Evolutionary conservation across 2,888 invertebrate genomes (phyloP), one percentile per base, ranked within the genome.

Genomic region (Synanthedon vespiformis): DNA sequence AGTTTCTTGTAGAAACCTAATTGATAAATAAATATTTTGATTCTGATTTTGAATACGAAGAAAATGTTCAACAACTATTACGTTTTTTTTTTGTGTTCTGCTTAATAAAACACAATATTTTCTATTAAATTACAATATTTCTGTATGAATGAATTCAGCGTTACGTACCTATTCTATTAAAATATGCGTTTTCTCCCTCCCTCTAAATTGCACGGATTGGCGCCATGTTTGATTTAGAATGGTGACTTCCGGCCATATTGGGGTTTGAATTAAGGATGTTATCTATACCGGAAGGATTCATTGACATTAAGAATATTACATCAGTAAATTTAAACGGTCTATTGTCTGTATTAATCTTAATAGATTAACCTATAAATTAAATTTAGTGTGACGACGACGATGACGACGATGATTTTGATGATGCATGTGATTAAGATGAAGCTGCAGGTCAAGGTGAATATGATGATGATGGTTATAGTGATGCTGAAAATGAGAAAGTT

Each of bases 151-250:
- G 56, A 63, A 61, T 67, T 63, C 59, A 59, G 65, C 65, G 71
- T 72, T 72, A 75, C 71, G 65, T 68, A 34, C 10, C 34, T 10
- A 22, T 22, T 5, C 70, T 74, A 79, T 80, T 82, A 78, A 78
- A 82, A 82, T 80, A 77, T 78, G 72, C 73, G 62, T 63, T 53
- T 40, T 65, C 73, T 60, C 70, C 70, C 75, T 72, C 66, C 60
- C 56, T 56, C 58, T 63, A 68, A 72, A 69, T 70, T 68, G 62
- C 68, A 59, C 61, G 69, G 70, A 70, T 75, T 71, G 72, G 70
- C 74, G 74, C 75, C 75, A 74, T 74, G 70, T 83, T 83, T 83
- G 84, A 85, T 85, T 86, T 84, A 83, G 80, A 77, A 80, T 76
- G 73, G 77, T 72, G 72, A 82, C 80, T 83, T 83, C 82, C 83